phyloP scores from a whole-genome alignment of 2,888 invertebrate species.

The Agrochola lota region DNA sequence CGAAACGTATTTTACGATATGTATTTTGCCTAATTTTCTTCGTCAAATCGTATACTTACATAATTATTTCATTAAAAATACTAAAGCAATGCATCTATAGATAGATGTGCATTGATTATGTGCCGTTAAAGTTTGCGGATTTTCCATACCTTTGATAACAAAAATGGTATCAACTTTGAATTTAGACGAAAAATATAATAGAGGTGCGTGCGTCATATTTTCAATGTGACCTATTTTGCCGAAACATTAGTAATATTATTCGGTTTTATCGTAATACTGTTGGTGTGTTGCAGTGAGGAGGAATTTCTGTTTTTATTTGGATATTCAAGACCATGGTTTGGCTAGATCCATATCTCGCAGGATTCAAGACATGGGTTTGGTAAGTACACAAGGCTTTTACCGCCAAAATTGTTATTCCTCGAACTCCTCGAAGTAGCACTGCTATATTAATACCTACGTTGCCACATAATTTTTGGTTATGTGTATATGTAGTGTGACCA shows the following conservation, averaged over 20 bases:
- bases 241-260: slow-evolving; percentile 45
- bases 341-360: slow-evolving; percentile 92
- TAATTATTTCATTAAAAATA: slow-evolving; percentile 67
- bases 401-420: slow-evolving; percentile 75
- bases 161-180: slow-evolving; percentile 87
- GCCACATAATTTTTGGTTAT: slow-evolving; percentile 76
- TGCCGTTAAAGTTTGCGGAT: slow-evolving; percentile 53
- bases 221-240: slow-evolving; percentile 67
- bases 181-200: slow-evolving; percentile 87
- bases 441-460: slow-evolving; percentile 57
- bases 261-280: slow-evolving; percentile 52
- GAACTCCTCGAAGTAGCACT: slow-evolving; percentile 38
- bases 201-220: slow-evolving; percentile 81
- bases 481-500: slow-evolving; percentile 66
- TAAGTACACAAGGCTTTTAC: slow-evolving; percentile 85
- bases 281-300: slow-evolving; percentile 87
- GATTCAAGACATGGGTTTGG: slow-evolving; percentile 93
- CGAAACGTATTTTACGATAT: slow-evolving; percentile 82
- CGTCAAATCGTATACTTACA: slow-evolving; percentile 75
- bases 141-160: slow-evolving; percentile 59
- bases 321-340: slow-evolving; percentile 93
- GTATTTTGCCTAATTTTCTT: slow-evolving; percentile 75
- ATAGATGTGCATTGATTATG: slow-evolving; percentile 48
- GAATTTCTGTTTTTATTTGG: slow-evolving; percentile 94
- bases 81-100: slow-evolving; percentile 36